These are phyloP conservation scores for Drosophila virilis DNA, from an alignment of 1,140 invertebrate species.

Conservation along the genomic window DNA sequence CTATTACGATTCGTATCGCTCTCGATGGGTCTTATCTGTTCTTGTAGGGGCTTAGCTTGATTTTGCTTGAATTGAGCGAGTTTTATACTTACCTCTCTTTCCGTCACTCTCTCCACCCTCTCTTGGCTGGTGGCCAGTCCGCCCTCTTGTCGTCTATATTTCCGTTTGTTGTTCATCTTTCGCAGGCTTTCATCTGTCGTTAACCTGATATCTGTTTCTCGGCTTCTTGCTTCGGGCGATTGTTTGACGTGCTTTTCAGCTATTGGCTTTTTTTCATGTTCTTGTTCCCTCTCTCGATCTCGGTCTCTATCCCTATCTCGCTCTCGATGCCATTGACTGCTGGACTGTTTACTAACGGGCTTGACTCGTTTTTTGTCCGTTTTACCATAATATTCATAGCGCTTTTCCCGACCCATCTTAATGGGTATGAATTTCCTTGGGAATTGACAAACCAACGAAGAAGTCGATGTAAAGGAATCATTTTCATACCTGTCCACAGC, in stretches of 20 bases:
- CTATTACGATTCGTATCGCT: not conserved
- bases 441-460: constrained; percentile 59
- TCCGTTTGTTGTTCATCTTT: not conserved
- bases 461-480: constrained; percentile 44
- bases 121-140: constrained; percentile 5
- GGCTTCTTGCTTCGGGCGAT: not conserved
- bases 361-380: constrained; percentile 17
- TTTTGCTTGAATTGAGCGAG: not conserved
- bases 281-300: not conserved
- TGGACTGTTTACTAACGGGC: not conserved
- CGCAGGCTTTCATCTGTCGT: constrained; percentile 1
- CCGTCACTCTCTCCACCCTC: not conserved
- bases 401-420: not conserved
- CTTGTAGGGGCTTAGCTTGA: not conserved
- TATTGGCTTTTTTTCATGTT: not conserved
- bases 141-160: constrained; percentile 18
- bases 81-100: constrained; percentile 4
- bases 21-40: constrained; percentile 1
- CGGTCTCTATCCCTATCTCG: not conserved
- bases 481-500: not conserved
- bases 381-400: constrained; percentile 2
- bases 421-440: constrained; percentile 53
- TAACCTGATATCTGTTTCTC: not conserved
- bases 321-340: not conserved
- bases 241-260: not conserved